phyloP scores from a whole-genome alignment of 2,797 vertebrate genomes.

The Phoxinus dragarum region DNA sequence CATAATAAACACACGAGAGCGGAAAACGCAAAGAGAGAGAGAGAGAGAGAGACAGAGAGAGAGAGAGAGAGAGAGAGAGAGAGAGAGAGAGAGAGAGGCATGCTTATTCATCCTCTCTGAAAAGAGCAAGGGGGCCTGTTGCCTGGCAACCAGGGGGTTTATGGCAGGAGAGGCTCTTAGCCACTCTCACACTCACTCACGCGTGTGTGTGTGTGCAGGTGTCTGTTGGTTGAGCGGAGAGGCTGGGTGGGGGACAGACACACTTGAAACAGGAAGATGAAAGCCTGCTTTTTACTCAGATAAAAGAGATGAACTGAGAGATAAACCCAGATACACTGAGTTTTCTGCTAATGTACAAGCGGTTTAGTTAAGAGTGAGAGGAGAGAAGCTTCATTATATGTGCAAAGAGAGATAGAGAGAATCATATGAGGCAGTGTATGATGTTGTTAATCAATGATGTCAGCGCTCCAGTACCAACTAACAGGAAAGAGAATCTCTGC shows the following conservation, averaged over 20 bases:
- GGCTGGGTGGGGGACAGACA: slow-evolving; percentile 20
- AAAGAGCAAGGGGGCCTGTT: slow-evolving; percentile 55
- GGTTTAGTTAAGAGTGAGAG: slow-evolving; percentile 34
- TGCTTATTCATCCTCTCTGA: slow-evolving; percentile 36
- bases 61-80: no score
- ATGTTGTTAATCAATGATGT: not conserved
- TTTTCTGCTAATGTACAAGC: slow-evolving; percentile 41
- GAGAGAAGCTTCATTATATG: slow-evolving; percentile 1
- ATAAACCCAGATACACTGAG: slow-evolving; percentile 16
- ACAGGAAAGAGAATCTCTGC: not conserved
- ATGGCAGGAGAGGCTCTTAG: slow-evolving; percentile 52
- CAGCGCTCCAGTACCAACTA: not conserved
- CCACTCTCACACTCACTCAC: slow-evolving; percentile 21
- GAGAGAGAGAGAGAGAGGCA: not conserved
- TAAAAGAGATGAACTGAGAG: slow-evolving; percentile 50
- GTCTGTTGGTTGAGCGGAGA: slow-evolving; percentile 32
- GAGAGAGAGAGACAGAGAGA: no score
- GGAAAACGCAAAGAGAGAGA: no score
- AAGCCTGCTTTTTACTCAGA: slow-evolving; percentile 48
- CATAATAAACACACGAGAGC: slow-evolving; percentile 10
- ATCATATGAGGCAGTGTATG: not conserved
- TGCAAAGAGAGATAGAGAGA: not conserved
- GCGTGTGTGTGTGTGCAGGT: slow-evolving; percentile 49
- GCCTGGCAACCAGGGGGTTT: slow-evolving; percentile 57
- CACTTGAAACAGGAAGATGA: slow-evolving; percentile 52